phyloP scores from a whole-genome alignment of 2,797 vertebrate genomes.

The Syngnathus rostellatus region DNA sequence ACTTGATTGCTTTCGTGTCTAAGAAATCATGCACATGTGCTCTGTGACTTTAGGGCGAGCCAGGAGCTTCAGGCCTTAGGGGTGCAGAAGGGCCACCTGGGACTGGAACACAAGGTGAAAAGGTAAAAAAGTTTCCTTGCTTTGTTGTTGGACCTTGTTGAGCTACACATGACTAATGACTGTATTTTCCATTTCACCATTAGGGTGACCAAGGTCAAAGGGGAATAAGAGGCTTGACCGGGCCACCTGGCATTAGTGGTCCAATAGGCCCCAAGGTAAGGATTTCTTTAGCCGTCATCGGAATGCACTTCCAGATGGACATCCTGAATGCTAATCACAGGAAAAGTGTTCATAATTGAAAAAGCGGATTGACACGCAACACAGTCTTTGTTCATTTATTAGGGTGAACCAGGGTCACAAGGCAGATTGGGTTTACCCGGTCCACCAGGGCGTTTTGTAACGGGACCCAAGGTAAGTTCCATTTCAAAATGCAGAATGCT shows the following conservation, averaged over 20 bases:
- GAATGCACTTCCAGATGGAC: background rate
- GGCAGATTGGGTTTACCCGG: conserved; percentile 77
- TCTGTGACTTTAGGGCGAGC: conserved; percentile 70
- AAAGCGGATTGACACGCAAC: background rate
- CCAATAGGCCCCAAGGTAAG: conserved; percentile 79
- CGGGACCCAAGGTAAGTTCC: conserved; percentile 76
- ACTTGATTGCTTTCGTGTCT: background rate
- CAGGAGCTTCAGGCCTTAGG: conserved; percentile 69
- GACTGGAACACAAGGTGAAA: conserved; percentile 80
- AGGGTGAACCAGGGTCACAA: conserved; percentile 78
- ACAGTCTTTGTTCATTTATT: background rate
- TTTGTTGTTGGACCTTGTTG: background rate
- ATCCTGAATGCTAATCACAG: background rate
- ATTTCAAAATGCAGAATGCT: background rate
- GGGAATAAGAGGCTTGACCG: conserved; percentile 77
- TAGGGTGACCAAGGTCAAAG: conserved; percentile 84
- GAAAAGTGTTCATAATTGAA: background rate
- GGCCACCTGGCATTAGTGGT: conserved; percentile 74
- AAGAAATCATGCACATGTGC: background rate
- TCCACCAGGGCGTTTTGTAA: conserved; percentile 72
- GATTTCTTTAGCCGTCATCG: background rate
- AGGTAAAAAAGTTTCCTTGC: conserved; percentile 60
- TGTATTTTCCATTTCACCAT: background rate
- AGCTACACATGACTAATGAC: background rate
- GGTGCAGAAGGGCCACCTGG: conserved; percentile 77